phyloP scores from a whole-genome alignment of 2,113 vertebrate genomes.

The Xyrauchen texanus region DNA sequence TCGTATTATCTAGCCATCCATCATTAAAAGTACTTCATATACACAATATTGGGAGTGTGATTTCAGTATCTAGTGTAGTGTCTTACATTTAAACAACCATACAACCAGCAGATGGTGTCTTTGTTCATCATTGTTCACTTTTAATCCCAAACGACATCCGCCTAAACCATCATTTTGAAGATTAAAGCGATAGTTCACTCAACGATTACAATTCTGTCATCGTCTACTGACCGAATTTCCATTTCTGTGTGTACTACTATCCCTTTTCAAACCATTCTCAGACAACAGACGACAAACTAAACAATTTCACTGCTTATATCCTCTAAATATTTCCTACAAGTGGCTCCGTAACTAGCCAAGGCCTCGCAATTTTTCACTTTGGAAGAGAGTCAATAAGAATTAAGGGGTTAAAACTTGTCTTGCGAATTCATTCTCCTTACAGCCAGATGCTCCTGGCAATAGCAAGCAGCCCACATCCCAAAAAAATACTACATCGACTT shows the following conservation, averaged over 20 bases:
- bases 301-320: neutral
- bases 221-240: too few relatives aligned
- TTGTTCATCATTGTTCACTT: neutral
- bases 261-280: too few relatives aligned
- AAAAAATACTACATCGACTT: slow-evolving; percentile 48
- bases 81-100: neutral
- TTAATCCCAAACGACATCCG: too few relatives aligned
- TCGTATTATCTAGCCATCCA: slow-evolving; percentile 61
- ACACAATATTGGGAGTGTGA: neutral
- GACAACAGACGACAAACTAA: too few relatives aligned
- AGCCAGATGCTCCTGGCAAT: slow-evolving; percentile 24
- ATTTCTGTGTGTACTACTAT: too few relatives aligned
- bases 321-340: neutral
- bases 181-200: too few relatives aligned
- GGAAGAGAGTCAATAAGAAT: neutral
- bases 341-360: neutral
- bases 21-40: slow-evolving; percentile 14
- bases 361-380: neutral
- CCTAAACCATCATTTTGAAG: too few relatives aligned
- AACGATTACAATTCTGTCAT: too few relatives aligned
- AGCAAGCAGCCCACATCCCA: slow-evolving; percentile 58
- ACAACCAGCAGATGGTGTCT: too few relatives aligned
- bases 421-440: slow-evolving; percentile 5
- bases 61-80: slow-evolving; percentile 39
- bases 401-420: slow-evolving; percentile 11